phyloP scores from a whole-genome alignment of 92 coral and sea anemone species.

The Phenganax marumi region DNA sequence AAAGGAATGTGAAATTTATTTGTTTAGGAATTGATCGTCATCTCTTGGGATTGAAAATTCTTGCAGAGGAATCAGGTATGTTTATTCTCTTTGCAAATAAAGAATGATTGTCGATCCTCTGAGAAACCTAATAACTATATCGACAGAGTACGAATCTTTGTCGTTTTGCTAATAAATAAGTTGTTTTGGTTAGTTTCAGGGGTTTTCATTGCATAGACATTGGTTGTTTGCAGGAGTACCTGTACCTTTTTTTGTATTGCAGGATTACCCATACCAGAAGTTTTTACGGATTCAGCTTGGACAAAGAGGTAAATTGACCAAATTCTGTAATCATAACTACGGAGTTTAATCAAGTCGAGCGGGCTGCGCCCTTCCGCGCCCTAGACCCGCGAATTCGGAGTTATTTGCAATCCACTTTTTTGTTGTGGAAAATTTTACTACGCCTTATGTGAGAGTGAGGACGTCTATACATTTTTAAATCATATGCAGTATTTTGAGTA shows the following conservation, averaged over 20 bases:
- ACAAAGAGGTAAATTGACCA: conserved; percentile 60
- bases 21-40: conserved; percentile 85
- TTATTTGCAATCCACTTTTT: not conserved
- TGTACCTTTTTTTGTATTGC: not conserved
- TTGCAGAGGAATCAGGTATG: conserved; percentile 85
- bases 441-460: too few species aligned
- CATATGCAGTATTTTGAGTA: not conserved
- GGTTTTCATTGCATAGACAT: too few species aligned
- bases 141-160: too few species aligned
- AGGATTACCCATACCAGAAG: conserved; percentile 86
- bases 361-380: not conserved
- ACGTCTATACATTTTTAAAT: not conserved
- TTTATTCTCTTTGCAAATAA: not conserved
- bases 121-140: too few species aligned
- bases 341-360: too few species aligned
- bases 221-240: too few species aligned
- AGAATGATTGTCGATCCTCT: not conserved
- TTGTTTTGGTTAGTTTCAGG: too few species aligned
- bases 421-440: too few species aligned
- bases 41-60: conserved; percentile 68
- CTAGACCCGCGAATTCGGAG: not conserved
- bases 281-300: conserved; percentile 86
- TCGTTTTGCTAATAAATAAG: too few species aligned
- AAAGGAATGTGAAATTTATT: too few species aligned
- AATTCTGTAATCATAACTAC: not conserved